phyloP scores from a whole-genome alignment of 2,797 vertebrate genomes.

The Scolopax rusticola region DNA sequence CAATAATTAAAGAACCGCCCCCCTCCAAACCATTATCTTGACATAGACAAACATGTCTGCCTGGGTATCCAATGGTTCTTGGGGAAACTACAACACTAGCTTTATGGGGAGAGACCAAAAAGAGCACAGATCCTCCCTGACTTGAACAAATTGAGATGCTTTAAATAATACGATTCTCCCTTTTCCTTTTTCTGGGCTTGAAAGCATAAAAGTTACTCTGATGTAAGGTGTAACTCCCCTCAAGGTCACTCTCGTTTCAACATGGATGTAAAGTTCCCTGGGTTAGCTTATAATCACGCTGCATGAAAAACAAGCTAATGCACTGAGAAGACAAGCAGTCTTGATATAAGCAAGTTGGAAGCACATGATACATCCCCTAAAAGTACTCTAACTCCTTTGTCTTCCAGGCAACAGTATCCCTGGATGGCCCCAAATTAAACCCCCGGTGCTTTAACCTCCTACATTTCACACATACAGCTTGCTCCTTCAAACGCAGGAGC shows the following conservation, averaged over 20 bases:
- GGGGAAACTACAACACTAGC: fast-evolving
- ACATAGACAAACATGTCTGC: not conserved
- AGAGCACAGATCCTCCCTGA: fast-evolving
- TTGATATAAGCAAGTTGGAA: not conserved
- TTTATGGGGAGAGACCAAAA: not conserved
- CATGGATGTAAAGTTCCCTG: not conserved
- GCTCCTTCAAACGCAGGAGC: not conserved
- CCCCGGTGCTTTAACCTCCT: not conserved
- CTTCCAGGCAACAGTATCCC: not conserved
- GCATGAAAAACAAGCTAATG: not conserved
- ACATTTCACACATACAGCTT: not conserved
- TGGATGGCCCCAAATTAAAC: not conserved
- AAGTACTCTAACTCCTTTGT: not conserved
- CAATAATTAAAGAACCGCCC: not conserved
- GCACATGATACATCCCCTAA: not conserved
- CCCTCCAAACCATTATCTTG: not conserved
- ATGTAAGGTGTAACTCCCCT: not conserved
- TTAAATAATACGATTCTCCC: not conserved
- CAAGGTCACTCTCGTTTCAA: not conserved
- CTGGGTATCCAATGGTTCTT: not conserved
- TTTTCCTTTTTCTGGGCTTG: not conserved
- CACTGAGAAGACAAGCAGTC: not conserved
- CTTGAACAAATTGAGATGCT: not conserved
- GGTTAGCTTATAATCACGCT: not conserved
- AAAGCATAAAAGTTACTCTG: not conserved